Conservation (phyloP, 2,797 vertebrate genomes). For the Fistularia commersonii region DNA sequence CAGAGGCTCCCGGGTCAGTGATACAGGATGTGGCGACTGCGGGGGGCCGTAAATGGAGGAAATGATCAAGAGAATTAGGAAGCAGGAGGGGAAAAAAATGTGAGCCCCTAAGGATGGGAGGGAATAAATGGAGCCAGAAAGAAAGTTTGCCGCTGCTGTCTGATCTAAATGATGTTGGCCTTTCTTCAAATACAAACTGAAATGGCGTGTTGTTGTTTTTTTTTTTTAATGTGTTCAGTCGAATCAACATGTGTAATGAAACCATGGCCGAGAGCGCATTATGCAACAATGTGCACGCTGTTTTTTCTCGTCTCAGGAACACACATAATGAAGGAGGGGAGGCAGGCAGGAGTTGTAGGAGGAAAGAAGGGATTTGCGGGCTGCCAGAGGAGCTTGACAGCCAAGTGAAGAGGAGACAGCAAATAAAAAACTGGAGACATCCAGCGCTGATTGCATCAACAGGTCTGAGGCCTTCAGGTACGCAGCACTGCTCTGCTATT, state of each 20-base stretch:
- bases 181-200: too few species aligned
- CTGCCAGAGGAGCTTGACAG: slow-evolving; percentile 43
- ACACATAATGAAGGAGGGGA: slow-evolving; percentile 27
- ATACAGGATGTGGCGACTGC: slow-evolving; percentile 22
- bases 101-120: too few species aligned
- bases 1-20: slow-evolving; percentile 53
- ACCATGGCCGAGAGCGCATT: too few species aligned
- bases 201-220: too few species aligned
- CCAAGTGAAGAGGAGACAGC: slow-evolving; percentile 49
- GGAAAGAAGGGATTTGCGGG: slow-evolving; percentile 45
- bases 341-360: slow-evolving; percentile 52
- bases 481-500: slow-evolving; percentile 54
- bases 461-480: slow-evolving; percentile 61
- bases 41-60: slow-evolving; percentile 28
- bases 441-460: slow-evolving; percentile 59
- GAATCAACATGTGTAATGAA: too few species aligned
- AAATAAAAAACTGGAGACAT: slow-evolving; percentile 50
- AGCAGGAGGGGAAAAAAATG: slow-evolving; percentile 19
- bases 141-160: slow-evolving; percentile 27
- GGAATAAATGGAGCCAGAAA: slow-evolving; percentile 18
- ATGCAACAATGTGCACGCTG: too few species aligned
- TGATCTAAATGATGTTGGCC: slow-evolving; percentile 30
- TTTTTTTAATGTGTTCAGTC: too few species aligned
- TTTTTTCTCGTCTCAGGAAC: slow-evolving; percentile 25
- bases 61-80: slow-evolving; percentile 32